Evolutionary conservation across 2,113 vertebrate species (phyloP), one percentile per base, ranked within the genome.

Genomic region (Gobio gobio): DNA sequence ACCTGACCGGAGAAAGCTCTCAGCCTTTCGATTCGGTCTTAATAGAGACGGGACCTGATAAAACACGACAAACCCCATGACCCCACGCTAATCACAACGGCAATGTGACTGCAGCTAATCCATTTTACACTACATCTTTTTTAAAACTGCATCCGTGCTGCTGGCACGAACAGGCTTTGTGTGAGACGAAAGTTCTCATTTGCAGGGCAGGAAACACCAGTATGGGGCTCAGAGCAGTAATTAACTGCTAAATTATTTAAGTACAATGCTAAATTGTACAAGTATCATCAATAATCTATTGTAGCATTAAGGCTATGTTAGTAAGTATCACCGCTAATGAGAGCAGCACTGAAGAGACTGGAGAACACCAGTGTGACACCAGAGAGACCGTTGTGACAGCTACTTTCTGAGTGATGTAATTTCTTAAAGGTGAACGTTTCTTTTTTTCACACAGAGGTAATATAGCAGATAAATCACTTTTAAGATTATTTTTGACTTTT

Each of bases 181-280:
- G 49, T 85, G 51, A 78, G 51, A 26, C 10, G 10, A 86, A 72
- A 74, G 58, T 43, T 29, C 78, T 83, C 76, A 70, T 87, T 86
- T 83, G 73, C 59, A 9, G 54, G 40, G 76, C 76, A 77, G 58
- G 78, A 83, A 72, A 83, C 70, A 80, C 77, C 63, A 72, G 75
- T 45, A 63, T 24, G 18, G 54, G 63, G 75, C 82, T 86, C 85
- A 63, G 83, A 73, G 83, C 81, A 88, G 80, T 88, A 88, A 87
- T 90, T 87, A 87, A 73, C 78, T 77, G 64, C 77, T 85, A 87
- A 89, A 88, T 86, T 78, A 83, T 85, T 85, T 85, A 73, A 36
- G 82, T 79, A 64, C 82, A 72, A 76, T 86, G 84, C 82, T 76
- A 74, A 85, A 86, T 86, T 74, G 64, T 70, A 26, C 54, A 87